Percentiles rank a stretch among this genome's conserved stretches.
Evolutionary conservation across 2,113 vertebrate genomes (phyloP).

Genomic region (Mustela lutreola): DNA sequence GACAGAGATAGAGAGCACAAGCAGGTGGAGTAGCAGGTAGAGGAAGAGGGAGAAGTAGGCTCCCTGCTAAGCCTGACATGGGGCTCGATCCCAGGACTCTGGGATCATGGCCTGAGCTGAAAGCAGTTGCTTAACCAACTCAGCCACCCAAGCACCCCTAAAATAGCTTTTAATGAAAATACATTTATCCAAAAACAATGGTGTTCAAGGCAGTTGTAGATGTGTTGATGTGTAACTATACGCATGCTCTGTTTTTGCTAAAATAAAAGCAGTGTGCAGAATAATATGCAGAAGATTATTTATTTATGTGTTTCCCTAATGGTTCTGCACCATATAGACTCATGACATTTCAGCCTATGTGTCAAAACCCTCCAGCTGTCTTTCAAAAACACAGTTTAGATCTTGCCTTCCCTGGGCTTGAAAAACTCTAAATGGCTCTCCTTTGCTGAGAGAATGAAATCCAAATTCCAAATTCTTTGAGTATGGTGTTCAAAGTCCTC

Average conservation of each 20-base stretch:
- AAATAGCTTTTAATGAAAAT: not conserved
- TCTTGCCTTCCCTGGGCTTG: not conserved
- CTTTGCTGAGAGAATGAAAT: not conserved
- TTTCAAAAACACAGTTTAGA: constrained; percentile 2
- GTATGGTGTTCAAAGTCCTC: not conserved
- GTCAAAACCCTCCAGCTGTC: not conserved
- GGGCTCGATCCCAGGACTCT: too few species aligned
- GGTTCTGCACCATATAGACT: not conserved
- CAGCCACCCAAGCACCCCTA: not conserved
- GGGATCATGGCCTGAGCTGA: too few species aligned
- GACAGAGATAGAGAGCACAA: too few species aligned
- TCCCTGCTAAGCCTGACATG: too few species aligned
- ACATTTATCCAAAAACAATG: not conserved
- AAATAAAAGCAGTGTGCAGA: not conserved
- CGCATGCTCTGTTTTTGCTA: not conserved
- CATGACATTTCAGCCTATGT: not conserved
- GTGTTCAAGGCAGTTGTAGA: not conserved
- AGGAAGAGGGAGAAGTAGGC: too few species aligned
- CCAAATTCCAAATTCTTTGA: not conserved
- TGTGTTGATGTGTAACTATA: not conserved
- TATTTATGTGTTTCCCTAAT: not conserved
- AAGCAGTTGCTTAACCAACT: too few species aligned
- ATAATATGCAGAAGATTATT: not conserved
- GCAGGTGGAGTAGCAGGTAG: too few species aligned
- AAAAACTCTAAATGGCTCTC: not conserved